Evolutionary conservation across 2,797 vertebrate genomes (phyloP).

Genomic region (Gymnocypris eckloni): DNA sequence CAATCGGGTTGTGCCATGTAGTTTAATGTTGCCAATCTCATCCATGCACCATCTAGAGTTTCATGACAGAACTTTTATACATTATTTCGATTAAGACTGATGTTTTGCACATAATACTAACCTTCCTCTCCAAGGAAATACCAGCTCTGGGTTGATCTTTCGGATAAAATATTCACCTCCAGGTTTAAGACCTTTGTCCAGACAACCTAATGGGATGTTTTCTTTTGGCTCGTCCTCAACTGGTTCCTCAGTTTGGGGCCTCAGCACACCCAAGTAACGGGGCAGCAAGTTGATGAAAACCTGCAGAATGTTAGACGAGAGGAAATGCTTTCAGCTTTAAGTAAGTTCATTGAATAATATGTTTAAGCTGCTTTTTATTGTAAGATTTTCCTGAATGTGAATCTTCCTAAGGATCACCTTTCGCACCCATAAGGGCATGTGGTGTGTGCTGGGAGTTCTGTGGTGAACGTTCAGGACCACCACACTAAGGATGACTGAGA

Average conservation of each 20-base stretch:
- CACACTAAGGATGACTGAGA: constrained; percentile 84
- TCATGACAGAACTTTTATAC: background rate
- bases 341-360: background rate
- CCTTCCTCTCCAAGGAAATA: constrained; percentile 85
- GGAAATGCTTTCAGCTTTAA: background rate
- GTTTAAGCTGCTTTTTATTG: background rate
- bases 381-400: background rate
- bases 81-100: background rate
- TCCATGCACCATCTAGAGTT: background rate
- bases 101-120: constrained; percentile 55
- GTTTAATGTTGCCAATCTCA: background rate
- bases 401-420: constrained; percentile 70
- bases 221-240: constrained; percentile 65
- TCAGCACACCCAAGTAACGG: constrained; percentile 83
- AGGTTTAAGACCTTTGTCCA: constrained; percentile 69
- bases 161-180: constrained; percentile 89
- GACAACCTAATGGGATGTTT: constrained; percentile 56
- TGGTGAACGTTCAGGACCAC: constrained; percentile 84
- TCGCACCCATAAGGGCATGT: constrained; percentile 81
- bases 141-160: constrained; percentile 84
- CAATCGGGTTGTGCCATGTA: background rate
- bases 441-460: constrained; percentile 78
- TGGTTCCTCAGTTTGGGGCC: constrained; percentile 79
- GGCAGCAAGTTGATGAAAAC: constrained; percentile 87
- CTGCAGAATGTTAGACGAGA: constrained; percentile 63